Base-by-base conservation (phyloP, 2,888 invertebrate genomes). In the Macropis europaea region DNA sequence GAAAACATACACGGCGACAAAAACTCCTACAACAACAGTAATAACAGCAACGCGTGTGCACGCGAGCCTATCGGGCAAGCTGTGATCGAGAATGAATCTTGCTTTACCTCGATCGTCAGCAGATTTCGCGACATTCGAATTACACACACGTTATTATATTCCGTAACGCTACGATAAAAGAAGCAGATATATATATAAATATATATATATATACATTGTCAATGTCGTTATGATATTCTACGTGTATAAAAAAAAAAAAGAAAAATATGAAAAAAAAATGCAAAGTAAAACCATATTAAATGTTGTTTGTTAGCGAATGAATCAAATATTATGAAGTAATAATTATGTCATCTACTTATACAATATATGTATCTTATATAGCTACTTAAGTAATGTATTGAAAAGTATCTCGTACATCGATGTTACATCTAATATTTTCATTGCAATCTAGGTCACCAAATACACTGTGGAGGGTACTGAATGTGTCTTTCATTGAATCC, bases 381-480 rank as follows among this genome's bases (percentile, higher is more conserved):
- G 75, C 64, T 69, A 82, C 76, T 77, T 77, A 79, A 82, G 67
- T 76, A 81, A 79, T 62, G 66, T 85, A 81, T 81, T 79, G 70
- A 75, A 79, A 80, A 77, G 73, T 82, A 79, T 77, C 76, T 78
- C 69, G 76, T 83, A 83, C 75, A 77, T 86, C 79, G 79, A 83
- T 86, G 84, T 86, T 85, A 84, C 79, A 81, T 83, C 82, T 82
- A 77, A 81, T 86, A 83, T 85, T 87, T 82, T 84, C 81, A 84
- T 84, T 85, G 84, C 80, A 84, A 86, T 84, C 82, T 86, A 80
- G 82, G 84, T 86, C 81, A 86, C 82, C 81, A 86, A 81, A 87
- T 86, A 87, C 82, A 87, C 82, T 86, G 82, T 87, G 79, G 76
- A 82, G 77, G 76, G 68, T 76, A 82, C 42, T 17, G 11, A 24